Conservation (phyloP, 2,888 invertebrate species). For the Epiblema foenella region DNA sequence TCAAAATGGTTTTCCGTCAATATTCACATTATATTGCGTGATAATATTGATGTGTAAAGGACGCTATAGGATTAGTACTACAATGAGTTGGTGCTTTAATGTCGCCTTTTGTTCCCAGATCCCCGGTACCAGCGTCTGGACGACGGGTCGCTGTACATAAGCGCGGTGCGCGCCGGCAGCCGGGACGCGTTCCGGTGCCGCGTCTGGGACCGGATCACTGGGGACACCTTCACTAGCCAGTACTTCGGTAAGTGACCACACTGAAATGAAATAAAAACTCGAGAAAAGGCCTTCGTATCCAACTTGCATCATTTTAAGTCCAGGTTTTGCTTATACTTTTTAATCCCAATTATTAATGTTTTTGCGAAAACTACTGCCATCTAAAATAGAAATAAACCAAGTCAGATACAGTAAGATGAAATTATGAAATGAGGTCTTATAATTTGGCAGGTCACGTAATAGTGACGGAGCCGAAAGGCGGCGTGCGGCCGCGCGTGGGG, state of each 20-base stretch:
- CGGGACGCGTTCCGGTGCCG: constrained; percentile 92
- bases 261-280: not conserved
- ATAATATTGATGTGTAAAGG: too few relatives aligned
- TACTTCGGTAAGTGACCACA: constrained; percentile 85
- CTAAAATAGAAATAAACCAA: too few relatives aligned
- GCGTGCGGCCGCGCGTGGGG: constrained; percentile 89
- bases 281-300: not conserved
- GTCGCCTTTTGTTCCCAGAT: constrained; percentile 55
- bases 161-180: constrained; percentile 91
- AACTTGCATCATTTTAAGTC: not conserved
- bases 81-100: not conserved
- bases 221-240: constrained; percentile 87
- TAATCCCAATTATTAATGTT: not conserved
- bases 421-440: not conserved
- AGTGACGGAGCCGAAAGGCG: constrained; percentile 90
- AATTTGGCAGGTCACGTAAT: constrained; percentile 86
- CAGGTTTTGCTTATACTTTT: not conserved
- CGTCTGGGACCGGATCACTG: constrained; percentile 92
- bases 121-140: constrained; percentile 90
- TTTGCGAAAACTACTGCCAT: not conserved
- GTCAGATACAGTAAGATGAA: not conserved
- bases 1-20: too few relatives aligned
- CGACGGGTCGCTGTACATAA: constrained; percentile 93
- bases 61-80: not conserved
- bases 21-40: too few relatives aligned